Evolutionary conservation across 2,888 invertebrate genomes (phyloP), one percentile per base, ranked within the genome.

Genomic region (Tenthredo notha): DNA sequence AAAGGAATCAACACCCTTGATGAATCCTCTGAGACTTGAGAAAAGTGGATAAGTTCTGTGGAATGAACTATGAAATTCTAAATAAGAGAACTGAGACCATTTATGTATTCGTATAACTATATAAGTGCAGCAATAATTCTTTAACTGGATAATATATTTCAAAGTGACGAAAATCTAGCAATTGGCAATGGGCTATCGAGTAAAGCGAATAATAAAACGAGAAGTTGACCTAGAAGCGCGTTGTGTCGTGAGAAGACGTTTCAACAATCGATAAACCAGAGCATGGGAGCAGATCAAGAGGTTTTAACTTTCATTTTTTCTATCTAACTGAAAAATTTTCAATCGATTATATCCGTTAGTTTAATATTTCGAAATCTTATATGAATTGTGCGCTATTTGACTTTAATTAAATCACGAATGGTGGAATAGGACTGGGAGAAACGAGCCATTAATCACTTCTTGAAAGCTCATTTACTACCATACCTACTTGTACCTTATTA

Each of bases 221-320:
- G 9, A 9, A 67, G 67, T 70, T 67, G 83, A 83, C 83, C 83
- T 67, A 83, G 67, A 83, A 83, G 47, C 50, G 25, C 83, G 61
- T 37, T 67, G 67, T 67, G 67, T 67, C 83, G 70, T 70, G 83
- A 70, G 83, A 83, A 83, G 47, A 25, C 29, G 67, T 67, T 43
- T 67, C 15, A 70, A 83, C 47, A 70, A 83, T 83, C 83, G 67
- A 83, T 83, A 83, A 83, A 83, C 83, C 83, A 67, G 67, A 83
- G 83, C 83, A 70, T 70, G 54, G 50, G 70, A 67, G 70, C 70
- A 50, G 47, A 67, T 67, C 83, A 7, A 43, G 83, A 47, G 47
- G n/a, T 83, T 50, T 43, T 25, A 67, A 83, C 83, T 83, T 67
- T 83, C 83, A 83, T 83, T 83, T 80, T 83, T 83, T 37, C 70